Conservation (phyloP, 2,113 vertebrate species). For the Caretta caretta region DNA sequence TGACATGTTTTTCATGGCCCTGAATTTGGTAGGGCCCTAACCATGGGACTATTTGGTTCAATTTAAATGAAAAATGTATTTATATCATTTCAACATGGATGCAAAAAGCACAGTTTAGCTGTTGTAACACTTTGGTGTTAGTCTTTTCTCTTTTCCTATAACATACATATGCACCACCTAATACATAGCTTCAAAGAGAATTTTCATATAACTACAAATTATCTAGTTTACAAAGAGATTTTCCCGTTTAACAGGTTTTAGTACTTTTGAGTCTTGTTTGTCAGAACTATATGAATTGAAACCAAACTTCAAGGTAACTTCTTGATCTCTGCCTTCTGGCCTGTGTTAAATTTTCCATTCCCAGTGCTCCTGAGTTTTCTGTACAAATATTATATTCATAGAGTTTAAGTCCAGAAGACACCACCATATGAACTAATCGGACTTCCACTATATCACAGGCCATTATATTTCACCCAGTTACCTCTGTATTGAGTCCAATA, state of each 20-base stretch:
- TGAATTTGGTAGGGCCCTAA: too few relatives aligned
- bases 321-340: background rate
- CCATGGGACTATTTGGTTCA: background rate
- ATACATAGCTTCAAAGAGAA: background rate
- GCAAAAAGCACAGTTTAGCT: background rate
- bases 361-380: background rate
- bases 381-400: background rate
- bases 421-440: background rate
- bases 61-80: background rate
- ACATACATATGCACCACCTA: fast-evolving
- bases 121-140: background rate
- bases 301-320: background rate
- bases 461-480: background rate
- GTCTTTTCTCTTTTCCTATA: background rate
- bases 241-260: conserved; percentile 22
- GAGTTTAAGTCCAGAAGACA: background rate
- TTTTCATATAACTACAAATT: background rate
- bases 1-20: too few relatives aligned
- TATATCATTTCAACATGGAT: background rate
- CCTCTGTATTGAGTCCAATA: background rate
- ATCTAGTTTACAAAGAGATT: background rate
- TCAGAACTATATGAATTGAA: background rate
- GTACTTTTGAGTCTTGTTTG: background rate
- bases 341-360: background rate
- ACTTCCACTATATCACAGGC: background rate